Base-by-base conservation (phyloP, 2,888 invertebrate genomes). In the Tenthredo scrophulariae region DNA sequence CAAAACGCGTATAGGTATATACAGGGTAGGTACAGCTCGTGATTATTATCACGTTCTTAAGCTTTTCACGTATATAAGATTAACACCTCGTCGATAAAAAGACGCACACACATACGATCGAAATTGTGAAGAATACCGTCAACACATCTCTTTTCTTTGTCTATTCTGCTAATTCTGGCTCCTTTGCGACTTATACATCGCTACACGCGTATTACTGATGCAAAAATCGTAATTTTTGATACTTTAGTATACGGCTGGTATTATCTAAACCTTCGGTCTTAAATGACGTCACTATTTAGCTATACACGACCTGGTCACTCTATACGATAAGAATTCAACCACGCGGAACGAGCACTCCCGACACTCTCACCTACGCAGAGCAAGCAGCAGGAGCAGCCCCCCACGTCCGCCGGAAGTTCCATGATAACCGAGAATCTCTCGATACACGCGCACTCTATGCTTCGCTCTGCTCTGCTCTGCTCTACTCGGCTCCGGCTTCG, bases 371-470 rank as follows among this genome's bases (percentile, higher is more conserved):
- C 91, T 92, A 92, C 92, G 92, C 91, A 90, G 90, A 65, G 33
- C 62, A 43, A 67, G 43, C 72, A 62, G 85, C 46, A 79, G 33
- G 54, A 43, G 90, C 91, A 91, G 91, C 54, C 54, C 92, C 91
- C 92, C 91, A 92, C 92, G 92, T 92, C 93, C 93, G 93, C 87
- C 93, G 93, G 93, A 93, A 92, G 92, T 91, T 88, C 91, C 89
- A 92, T 91, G 92, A 92, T 93, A 93, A 93, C 92, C 92, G 91
- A 89, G 92, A 92, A 93, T 91, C 91, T 90, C 89, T 86, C 89
- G 89, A 88, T 88, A 86, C 88, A 89, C 87, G 70, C 85, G 86
- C 82, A 29, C 62, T 62, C 62, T 62, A 22, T 26, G 7, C 22
- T n/a, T 9, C 22, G 22, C 26, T 62, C 62, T 9, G 22, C 62